phyloP scores from a whole-genome alignment of 2,888 invertebrate genomes.

The Autographa pulchrina region DNA sequence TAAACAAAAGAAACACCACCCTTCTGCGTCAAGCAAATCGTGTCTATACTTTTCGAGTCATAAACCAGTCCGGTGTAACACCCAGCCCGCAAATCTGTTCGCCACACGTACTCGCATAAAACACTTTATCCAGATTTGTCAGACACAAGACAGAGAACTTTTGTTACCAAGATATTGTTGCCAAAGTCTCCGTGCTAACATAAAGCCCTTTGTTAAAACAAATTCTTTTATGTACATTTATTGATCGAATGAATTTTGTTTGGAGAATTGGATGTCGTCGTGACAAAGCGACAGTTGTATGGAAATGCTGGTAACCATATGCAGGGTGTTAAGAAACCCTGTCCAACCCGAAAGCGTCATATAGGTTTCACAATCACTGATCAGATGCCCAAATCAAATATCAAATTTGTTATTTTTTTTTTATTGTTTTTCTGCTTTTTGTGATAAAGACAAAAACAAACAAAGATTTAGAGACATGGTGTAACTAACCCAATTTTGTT shows the following conservation, averaged over 20 bases:
- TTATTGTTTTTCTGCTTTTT: too few species aligned
- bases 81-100: not conserved
- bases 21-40: too few species aligned
- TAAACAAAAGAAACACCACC: too few species aligned
- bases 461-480: too few species aligned
- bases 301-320: not conserved
- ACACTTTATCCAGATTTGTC: constrained; percentile 54
- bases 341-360: too few species aligned
- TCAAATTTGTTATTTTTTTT: too few species aligned
- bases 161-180: constrained; percentile 5
- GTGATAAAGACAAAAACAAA: too few species aligned
- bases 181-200: constrained; percentile 16
- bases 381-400: too few species aligned
- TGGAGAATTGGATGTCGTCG: not conserved
- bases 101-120: constrained; percentile 34
- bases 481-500: too few species aligned
- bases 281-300: not conserved
- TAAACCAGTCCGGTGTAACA: constrained; percentile 36
- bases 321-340: too few species aligned
- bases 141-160: constrained; percentile 24
- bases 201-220: constrained; percentile 27
- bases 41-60: not conserved
- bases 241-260: constrained; percentile 17
- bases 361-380: too few species aligned
- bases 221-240: constrained; percentile 26